Conservation (phyloP, 2,888 invertebrate genomes). For the Drosophila subquinaria region DNA sequence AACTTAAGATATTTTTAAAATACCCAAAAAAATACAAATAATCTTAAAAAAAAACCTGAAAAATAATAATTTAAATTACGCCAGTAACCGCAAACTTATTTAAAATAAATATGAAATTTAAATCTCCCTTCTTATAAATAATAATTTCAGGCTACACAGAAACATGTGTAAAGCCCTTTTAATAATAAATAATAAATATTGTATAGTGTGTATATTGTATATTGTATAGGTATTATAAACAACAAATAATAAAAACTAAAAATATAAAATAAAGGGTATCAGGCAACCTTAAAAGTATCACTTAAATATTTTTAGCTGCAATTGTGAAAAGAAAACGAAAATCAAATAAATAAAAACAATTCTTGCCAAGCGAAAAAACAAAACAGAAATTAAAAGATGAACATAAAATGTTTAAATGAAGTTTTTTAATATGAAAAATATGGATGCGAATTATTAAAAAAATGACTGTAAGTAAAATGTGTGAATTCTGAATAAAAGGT, state of each 20-base stretch:
- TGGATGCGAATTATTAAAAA: not conserved
- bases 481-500: no score
- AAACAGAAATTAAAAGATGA: slow-evolving; percentile 19
- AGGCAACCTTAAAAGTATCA: slow-evolving; percentile 50
- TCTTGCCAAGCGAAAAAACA: slow-evolving; percentile 12
- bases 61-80: slow-evolving; percentile 1
- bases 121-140: not conserved
- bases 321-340: slow-evolving; percentile 59
- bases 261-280: slow-evolving; percentile 28
- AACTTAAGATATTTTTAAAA: slow-evolving; percentile 9
- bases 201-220: not conserved
- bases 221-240: slow-evolving; percentile 6
- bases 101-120: slow-evolving; percentile 1
- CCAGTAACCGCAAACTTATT: slow-evolving; percentile 26
- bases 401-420: slow-evolving; percentile 13
- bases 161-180: slow-evolving; percentile 3
- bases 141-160: slow-evolving; percentile 12
- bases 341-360: slow-evolving; percentile 50
- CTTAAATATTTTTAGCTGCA: slow-evolving; percentile 66
- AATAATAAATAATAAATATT: slow-evolving; percentile 2
- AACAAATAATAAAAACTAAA: slow-evolving; percentile 7
- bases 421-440: not conserved
- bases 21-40: slow-evolving; percentile 6
- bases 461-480: no score
- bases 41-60: slow-evolving; percentile 4